A percentile compares a stretch with the other conserved stretches of the same genome.
These are phyloP conservation scores for Carcina quercana DNA, from an alignment of 2,888 invertebrate species.

Conservation along the genomic window DNA sequence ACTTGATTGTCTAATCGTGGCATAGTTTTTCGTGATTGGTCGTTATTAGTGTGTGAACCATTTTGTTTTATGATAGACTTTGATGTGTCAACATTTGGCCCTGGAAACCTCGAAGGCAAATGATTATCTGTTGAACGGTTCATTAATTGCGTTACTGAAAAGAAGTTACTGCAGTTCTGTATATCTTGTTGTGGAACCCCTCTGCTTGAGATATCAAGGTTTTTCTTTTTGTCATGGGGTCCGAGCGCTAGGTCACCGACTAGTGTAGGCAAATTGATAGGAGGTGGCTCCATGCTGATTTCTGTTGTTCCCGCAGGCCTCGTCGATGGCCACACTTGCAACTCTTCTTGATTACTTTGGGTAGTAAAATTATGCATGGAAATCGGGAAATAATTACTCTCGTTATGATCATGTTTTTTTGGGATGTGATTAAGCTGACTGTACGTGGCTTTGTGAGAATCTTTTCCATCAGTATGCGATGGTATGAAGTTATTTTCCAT, in stretches of 20 bases:
- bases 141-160: conserved; percentile 66
- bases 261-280: conserved; percentile 61
- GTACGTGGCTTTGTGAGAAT: conserved; percentile 39
- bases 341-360: conserved; percentile 53
- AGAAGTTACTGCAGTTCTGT: conserved; percentile 60
- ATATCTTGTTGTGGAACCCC: conserved; percentile 39
- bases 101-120: conserved; percentile 46
- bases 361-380: conserved; percentile 56
- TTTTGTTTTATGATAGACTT: conserved; percentile 48
- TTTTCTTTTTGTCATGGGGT: conserved; percentile 63
- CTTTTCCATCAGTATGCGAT: conserved; percentile 39
- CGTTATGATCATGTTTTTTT: conserved; percentile 51
- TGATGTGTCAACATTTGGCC: conserved; percentile 34
- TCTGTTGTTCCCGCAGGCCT: conserved; percentile 61
- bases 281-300: conserved; percentile 66
- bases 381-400: conserved; percentile 58
- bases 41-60: conserved; percentile 37
- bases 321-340: conserved; percentile 60
- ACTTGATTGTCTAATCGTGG: conserved; percentile 44
- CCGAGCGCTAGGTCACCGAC: conserved; percentile 64
- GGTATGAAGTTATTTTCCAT: conserved; percentile 50
- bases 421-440: conserved; percentile 32
- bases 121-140: conserved; percentile 53
- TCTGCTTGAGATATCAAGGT: conserved; percentile 38
- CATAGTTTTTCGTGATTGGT: conserved; percentile 43